Base-by-base conservation (phyloP, 2,797 vertebrate species). In the Apogon hyalosoma region DNA sequence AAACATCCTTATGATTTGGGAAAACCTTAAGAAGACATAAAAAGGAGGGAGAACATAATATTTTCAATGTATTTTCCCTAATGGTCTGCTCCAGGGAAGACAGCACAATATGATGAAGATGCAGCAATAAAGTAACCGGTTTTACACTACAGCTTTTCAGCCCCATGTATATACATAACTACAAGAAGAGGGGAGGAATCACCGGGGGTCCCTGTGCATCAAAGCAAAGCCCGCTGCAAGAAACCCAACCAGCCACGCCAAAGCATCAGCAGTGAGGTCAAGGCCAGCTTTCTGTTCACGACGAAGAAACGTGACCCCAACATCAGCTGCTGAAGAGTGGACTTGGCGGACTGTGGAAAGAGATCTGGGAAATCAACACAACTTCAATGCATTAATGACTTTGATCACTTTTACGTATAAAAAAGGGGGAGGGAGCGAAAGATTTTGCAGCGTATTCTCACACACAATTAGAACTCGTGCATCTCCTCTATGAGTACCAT, bases 191-290 rank as follows among this genome's bases (percentile, higher is more conserved):
- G 48, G 3, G 45, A 73, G 42, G 58, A 60, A 40, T 65, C 55
- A 28, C 14, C 39, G 15, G 53, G 51, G 69, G 33, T 68, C 67
- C 66, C 43, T 3, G 56, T 84, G 58, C 55, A 59, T 65, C 43
- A 56, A 73, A 49, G n/a, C 19, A 65, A 47, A 66, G 31, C 61
- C 53, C 31, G 48, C 80, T 50, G 58, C 18, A 18, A 63, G 60
- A 38, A 69, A 82, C 12, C 7, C 52, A 65, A 60, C 58, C 43
- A 47, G 75, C 57, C 38, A 14, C 3, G 55, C 69, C 41, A 11
- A 71, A 82, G 59, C 21, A 79, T 62, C 63, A 78, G 71, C 55
- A 45, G 75, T 82, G 87, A 91, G 87, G 89, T 90, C 88, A 80
- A 85, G 62, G 58, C 75, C 79, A 63, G 53, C 47, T 59, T 80